Evolutionary conservation across 2,888 invertebrate genomes (phyloP).

Genomic region (Eledona agricola): DNA sequence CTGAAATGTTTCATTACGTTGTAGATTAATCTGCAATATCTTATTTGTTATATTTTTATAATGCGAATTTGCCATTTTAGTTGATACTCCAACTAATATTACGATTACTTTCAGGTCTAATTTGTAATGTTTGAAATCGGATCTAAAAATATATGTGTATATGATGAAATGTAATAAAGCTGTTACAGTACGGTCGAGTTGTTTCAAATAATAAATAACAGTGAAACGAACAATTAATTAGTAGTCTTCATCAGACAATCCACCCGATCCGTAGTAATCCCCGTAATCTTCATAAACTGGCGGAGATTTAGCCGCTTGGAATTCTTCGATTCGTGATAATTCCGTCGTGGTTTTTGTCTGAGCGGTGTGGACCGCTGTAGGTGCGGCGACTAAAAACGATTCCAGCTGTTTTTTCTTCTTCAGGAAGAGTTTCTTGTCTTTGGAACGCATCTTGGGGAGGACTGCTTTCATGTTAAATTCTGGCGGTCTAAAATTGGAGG

Average conservation of each 20-base stretch:
- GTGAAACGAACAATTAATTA: background rate
- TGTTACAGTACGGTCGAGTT: constrained; percentile 5
- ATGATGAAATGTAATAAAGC: constrained; percentile 21
- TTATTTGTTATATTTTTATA: constrained; percentile 28
- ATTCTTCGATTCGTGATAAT: constrained; percentile 46
- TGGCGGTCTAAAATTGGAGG: constrained; percentile 68
- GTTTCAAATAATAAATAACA: constrained; percentile 2
- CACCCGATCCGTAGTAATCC: constrained; percentile 24
- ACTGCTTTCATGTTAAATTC: constrained; percentile 69
- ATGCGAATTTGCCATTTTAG: constrained; percentile 2
- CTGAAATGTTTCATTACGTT: constrained; percentile 68
- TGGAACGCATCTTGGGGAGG: constrained; percentile 66
- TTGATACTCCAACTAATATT: constrained; percentile 1
- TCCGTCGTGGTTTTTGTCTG: constrained; percentile 18
- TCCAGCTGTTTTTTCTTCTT: constrained; percentile 55
- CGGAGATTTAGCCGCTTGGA: constrained; percentile 36
- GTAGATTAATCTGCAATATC: constrained; percentile 47
- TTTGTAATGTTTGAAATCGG: constrained; percentile 8
- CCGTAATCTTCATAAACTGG: constrained; percentile 8
- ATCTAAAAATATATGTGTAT: constrained; percentile 10
- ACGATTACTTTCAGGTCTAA: background rate
- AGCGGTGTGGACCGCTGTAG: constrained; percentile 38
- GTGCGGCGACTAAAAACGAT: constrained; percentile 48
- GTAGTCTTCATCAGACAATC: constrained; percentile 10
- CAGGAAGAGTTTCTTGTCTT: constrained; percentile 60